These are phyloP conservation scores for Saguinus imperator DNA, from an alignment of 2,113 vertebrate genomes.

Conservation along the genomic window DNA sequence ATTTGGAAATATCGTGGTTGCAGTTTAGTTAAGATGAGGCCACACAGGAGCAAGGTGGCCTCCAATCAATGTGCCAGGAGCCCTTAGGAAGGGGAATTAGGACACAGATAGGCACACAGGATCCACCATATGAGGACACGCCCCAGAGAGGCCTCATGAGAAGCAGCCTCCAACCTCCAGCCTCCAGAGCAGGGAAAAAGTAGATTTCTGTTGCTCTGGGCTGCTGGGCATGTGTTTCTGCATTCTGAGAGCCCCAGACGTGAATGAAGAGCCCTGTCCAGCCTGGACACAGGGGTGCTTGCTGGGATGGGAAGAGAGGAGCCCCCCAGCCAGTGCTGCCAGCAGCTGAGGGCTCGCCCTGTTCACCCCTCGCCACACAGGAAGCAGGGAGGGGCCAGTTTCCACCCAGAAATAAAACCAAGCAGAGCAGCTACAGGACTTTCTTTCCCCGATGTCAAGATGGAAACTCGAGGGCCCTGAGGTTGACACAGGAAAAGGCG, in stretches of 20 bases:
- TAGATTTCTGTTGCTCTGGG: background rate
- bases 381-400: background rate
- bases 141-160: background rate
- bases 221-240: background rate
- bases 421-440: background rate
- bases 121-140: too few species aligned
- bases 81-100: background rate
- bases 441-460: background rate
- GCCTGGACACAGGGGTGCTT: background rate
- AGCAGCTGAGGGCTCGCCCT: background rate
- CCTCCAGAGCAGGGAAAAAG: background rate
- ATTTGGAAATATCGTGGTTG: background rate
- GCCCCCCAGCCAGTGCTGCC: too few species aligned
- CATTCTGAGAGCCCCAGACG: background rate
- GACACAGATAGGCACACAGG: background rate
- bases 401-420: background rate
- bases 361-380: background rate
- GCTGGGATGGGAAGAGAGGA: too few species aligned
- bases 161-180: background rate
- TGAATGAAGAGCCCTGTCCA: background rate
- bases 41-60: background rate
- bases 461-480: background rate
- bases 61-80: background rate
- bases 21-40: background rate
- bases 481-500: background rate